phyloP scores from a whole-genome alignment of 2,888 invertebrate species.

The Tyria jacobaeae region DNA sequence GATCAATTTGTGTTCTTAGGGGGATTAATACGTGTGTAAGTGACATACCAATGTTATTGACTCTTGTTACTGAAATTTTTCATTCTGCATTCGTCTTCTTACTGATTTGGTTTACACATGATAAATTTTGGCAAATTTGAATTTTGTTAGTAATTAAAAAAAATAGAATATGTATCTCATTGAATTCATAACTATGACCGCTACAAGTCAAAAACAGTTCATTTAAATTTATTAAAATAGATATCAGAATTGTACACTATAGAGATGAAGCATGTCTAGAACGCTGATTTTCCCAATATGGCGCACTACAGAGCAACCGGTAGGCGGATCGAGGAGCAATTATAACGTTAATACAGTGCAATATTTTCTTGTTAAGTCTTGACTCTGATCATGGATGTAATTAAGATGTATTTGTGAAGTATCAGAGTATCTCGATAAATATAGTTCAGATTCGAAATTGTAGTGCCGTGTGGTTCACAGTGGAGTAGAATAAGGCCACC shows the following conservation, averaged over 20 bases:
- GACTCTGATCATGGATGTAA: constrained; percentile 27
- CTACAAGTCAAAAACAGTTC: constrained; percentile 26
- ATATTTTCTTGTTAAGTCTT: constrained; percentile 37
- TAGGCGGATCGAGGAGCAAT: constrained; percentile 24
- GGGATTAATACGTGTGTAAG: constrained; percentile 45
- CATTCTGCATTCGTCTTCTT: neutral
- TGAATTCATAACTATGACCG: constrained; percentile 23
- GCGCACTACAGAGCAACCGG: constrained; percentile 11
- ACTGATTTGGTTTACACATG: neutral
- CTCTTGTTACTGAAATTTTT: constrained; percentile 27
- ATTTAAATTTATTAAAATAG: constrained; percentile 26
- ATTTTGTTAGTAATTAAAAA: constrained; percentile 3
- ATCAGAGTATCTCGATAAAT: constrained; percentile 8
- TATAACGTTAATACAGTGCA: constrained; percentile 22
- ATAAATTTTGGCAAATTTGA: constrained; percentile 1
- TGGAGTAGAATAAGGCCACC: no score
- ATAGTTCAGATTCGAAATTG: neutral
- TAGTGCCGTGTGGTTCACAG: no score
- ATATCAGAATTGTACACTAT: constrained; percentile 31
- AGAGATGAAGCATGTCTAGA: constrained; percentile 31
- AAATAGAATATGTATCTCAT: constrained; percentile 9
- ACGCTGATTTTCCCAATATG: constrained; percentile 39
- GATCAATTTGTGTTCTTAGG: constrained; percentile 28
- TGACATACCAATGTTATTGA: constrained; percentile 43
- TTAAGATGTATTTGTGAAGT: constrained; percentile 29